Evolutionary conservation across 2,113 vertebrate species (phyloP).

Genomic region (Oryzias melastigma): DNA sequence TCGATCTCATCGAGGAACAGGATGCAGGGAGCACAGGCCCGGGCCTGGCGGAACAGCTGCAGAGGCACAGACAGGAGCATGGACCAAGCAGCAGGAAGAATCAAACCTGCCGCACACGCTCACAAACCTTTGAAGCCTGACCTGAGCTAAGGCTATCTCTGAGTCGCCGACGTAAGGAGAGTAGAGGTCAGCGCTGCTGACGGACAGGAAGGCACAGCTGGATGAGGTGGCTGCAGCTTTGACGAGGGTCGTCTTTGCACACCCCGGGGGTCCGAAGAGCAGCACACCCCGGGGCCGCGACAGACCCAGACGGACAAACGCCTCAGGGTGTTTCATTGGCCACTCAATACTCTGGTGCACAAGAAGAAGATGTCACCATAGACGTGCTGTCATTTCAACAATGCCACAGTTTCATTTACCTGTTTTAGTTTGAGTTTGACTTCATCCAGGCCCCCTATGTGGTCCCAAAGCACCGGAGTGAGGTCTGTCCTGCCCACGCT

Average conservation of each 20-base stretch:
- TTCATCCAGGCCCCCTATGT: slow-evolving; percentile 92
- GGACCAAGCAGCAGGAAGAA: neutral
- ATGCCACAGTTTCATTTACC: slow-evolving; percentile 65
- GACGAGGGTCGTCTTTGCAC: slow-evolving; percentile 91
- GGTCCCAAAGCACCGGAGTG: slow-evolving; percentile 84
- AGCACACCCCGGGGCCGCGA: slow-evolving; percentile 85
- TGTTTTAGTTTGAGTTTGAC: slow-evolving; percentile 90
- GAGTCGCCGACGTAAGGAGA: slow-evolving; percentile 93
- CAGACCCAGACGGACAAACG: slow-evolving; percentile 87
- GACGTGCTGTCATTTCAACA: neutral
- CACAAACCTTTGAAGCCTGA: slow-evolving; percentile 38
- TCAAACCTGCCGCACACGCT: neutral
- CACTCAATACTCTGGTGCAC: slow-evolving; percentile 88
- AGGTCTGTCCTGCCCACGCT: slow-evolving; percentile 83
- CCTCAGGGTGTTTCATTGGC: slow-evolving; percentile 89
- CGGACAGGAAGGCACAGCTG: slow-evolving; percentile 85
- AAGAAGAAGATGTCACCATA: neutral
- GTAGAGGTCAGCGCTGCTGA: slow-evolving; percentile 91
- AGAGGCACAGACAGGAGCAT: slow-evolving; percentile 5
- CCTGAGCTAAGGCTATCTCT: slow-evolving; percentile 90
- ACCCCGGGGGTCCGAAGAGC: slow-evolving; percentile 91
- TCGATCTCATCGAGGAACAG: slow-evolving; percentile 97
- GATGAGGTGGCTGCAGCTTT: slow-evolving; percentile 85
- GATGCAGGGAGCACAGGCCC: slow-evolving; percentile 88
- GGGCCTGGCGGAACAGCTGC: slow-evolving; percentile 90